phyloP scores from a whole-genome alignment of 1,140 invertebrate species.

The Lepidotrigona ventralis region DNA sequence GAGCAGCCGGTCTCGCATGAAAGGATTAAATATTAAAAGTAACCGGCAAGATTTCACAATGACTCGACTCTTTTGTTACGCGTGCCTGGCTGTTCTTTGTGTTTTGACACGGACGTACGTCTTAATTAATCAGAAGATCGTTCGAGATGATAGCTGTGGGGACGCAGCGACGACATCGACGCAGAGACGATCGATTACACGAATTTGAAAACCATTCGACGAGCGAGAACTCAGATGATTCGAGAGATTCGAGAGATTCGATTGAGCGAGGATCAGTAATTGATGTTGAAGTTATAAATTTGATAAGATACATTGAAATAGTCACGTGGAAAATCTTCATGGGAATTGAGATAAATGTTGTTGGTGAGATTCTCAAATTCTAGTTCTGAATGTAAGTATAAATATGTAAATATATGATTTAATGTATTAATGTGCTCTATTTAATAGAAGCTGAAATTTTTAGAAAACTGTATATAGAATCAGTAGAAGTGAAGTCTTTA shows the following conservation, averaged over 20 bases:
- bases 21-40: background rate
- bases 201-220: conserved; percentile 19
- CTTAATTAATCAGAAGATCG: background rate
- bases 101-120: conserved; percentile 1
- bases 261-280: background rate
- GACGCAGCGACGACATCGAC: fast-evolving
- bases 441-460: too few species aligned
- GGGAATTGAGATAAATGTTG: too few species aligned
- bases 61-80: background rate
- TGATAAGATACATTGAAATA: too few species aligned
- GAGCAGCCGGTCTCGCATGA: background rate
- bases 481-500: too few species aligned
- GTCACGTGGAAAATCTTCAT: too few species aligned
- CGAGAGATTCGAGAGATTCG: background rate
- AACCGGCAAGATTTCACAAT: background rate
- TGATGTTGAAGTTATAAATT: too few species aligned
- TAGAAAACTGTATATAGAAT: too few species aligned
- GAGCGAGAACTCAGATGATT: conserved; percentile 27
- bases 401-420: too few species aligned
- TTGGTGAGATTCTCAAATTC: too few species aligned
- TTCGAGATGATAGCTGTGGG: background rate
- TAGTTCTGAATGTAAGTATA: too few species aligned
- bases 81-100: background rate
- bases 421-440: too few species aligned
- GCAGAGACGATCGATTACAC: conserved; percentile 9